Evolutionary conservation across 2,113 vertebrate genomes (phyloP).

Genomic region (Strix uralensis): DNA sequence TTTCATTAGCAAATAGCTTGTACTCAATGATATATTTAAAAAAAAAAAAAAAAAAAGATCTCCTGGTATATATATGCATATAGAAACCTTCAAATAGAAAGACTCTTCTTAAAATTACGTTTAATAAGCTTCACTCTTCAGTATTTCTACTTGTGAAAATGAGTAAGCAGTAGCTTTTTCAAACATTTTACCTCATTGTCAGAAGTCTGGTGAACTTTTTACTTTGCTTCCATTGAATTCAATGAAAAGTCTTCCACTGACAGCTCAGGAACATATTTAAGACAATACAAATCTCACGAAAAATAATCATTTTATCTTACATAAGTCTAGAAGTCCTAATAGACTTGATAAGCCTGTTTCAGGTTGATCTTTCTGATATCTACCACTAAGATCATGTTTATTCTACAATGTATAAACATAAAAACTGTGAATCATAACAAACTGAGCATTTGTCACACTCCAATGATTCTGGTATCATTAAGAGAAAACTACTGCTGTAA

Average conservation of each 20-base stretch:
- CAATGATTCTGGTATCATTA: neutral
- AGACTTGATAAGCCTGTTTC: neutral
- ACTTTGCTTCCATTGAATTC: neutral
- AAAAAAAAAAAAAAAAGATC: neutral
- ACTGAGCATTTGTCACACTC: conserved; percentile 1
- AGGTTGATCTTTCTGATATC: conserved; percentile 2
- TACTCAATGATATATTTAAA: neutral
- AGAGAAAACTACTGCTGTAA: neutral
- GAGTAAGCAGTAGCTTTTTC: neutral
- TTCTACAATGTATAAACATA: neutral
- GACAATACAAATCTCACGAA: neutral
- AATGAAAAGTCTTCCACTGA: neutral
- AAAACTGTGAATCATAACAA: neutral
- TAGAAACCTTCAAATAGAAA: neutral
- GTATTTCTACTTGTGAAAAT: neutral
- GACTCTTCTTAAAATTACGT: neutral
- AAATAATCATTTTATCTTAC: neutral
- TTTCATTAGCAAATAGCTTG: neutral
- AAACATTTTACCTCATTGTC: neutral
- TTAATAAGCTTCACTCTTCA: neutral
- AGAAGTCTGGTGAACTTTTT: neutral
- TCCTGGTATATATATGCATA: neutral
- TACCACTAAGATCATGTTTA: conserved; percentile 7
- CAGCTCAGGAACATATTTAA: neutral
- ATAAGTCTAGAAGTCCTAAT: neutral